Evolutionary conservation across 2,113 vertebrate genomes (phyloP).

Genomic region (Gasterosteus aculeatus): DNA sequence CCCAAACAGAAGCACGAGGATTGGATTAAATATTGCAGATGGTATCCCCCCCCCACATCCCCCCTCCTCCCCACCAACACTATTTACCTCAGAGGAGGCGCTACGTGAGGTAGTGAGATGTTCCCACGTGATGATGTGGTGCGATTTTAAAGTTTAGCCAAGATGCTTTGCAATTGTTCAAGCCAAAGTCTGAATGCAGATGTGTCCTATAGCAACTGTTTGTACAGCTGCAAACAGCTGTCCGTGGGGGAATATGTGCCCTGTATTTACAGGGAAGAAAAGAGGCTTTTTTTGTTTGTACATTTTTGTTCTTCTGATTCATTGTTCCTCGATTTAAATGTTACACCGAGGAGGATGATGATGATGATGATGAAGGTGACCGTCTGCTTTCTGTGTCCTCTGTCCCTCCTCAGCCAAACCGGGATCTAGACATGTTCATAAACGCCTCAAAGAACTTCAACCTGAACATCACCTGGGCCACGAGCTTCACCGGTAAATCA

Average conservation of each 20-base stretch:
- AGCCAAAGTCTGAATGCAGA: not conserved
- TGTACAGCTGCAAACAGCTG: slow-evolving; percentile 24
- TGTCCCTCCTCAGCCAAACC: slow-evolving; percentile 86
- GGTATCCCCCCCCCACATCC: too few relatives aligned
- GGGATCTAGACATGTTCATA: slow-evolving; percentile 98
- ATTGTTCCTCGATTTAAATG: not conserved
- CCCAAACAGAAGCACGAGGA: slow-evolving; percentile 2
- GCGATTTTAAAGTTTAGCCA: not conserved
- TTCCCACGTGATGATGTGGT: not conserved
- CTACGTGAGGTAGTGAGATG: too few relatives aligned
- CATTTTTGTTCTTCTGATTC: not conserved
- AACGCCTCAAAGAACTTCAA: slow-evolving; percentile 99
- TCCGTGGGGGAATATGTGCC: not conserved
- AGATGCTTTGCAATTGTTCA: not conserved
- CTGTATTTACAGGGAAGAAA: not conserved
- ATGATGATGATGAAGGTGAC: not conserved
- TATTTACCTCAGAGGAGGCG: too few relatives aligned
- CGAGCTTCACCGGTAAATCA: slow-evolving; percentile 91
- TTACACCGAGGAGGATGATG: not conserved
- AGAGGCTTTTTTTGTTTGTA: not conserved
- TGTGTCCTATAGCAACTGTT: slow-evolving; percentile 14
- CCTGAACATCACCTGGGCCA: slow-evolving; percentile 98
- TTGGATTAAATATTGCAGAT: slow-evolving; percentile 21
- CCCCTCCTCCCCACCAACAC: too few relatives aligned
- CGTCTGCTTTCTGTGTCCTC: not conserved